Evolutionary conservation across 2,888 invertebrate species (phyloP), one percentile per base, ranked within the genome.

Genomic region (Maniola hyperantus): DNA sequence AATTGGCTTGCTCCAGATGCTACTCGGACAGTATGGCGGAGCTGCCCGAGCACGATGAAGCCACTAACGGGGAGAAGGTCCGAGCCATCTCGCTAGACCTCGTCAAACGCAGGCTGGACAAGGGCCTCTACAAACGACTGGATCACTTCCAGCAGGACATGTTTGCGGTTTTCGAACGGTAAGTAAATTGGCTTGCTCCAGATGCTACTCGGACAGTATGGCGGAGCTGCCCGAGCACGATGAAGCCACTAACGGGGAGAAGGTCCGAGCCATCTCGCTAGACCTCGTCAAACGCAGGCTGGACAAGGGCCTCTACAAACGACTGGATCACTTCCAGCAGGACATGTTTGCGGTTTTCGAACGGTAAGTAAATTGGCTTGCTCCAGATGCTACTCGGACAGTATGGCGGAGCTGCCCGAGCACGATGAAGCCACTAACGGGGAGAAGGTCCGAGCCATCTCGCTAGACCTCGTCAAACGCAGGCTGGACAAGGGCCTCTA

Each of bases 91-190:
- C 98, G 0, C 92, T 99, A 75, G 99, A 99, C 84, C 92, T 99
- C 65, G 97, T 99, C 62, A 99, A 99, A 84, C 94, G 98, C 26
- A 94, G 99, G 26, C 91, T 99, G 53, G 99, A 99, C 81, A 95
- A 97, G 83, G 97, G 98, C 0, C 94, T 97, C 5, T 99, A 99
- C 87, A 96, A 97, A 77, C 94, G 99, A 6, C 91, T 99, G 71
- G 99, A 99, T 84, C 94, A 96, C 65, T 99, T 99, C 89, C 99
- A 99, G 91, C 98, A 98, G 78, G 99, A 99, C 82, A 95, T 99
- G 82, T 99, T 99, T 83, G 94, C 96, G 44, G 97, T 99, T 71
- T 95, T 99, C 81, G 98, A 99, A 78, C 84, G 93, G 93, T 92
- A 66, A 70, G 66, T 26, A 26, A 18, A 13, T 0, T 10, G 44